Conservation (phyloP, 2,113 vertebrate genomes). For the Gobiocypris rarus region DNA sequence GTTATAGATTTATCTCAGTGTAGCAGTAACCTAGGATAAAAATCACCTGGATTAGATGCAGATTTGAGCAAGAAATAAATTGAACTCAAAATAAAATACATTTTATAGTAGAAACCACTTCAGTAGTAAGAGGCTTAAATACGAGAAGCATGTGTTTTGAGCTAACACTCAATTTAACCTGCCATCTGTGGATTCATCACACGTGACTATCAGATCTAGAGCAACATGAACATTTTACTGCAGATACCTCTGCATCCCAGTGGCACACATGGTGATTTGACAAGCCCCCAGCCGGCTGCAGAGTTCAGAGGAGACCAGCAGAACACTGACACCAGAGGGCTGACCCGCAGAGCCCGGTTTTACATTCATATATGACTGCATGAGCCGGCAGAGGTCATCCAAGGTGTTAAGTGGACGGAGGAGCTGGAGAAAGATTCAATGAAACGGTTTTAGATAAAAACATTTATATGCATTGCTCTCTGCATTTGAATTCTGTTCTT, state of each 20-base stretch:
- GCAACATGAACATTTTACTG: background rate
- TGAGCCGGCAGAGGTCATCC: constrained; percentile 94
- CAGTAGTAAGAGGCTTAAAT: background rate
- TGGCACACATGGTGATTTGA: constrained; percentile 92
- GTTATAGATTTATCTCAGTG: background rate
- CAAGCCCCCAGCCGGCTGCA: constrained; percentile 96
- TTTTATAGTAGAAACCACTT: background rate
- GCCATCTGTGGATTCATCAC: background rate
- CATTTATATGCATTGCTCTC: background rate
- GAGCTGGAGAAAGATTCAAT: constrained; percentile 74
- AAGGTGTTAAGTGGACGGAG: constrained; percentile 95
- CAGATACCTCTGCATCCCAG: constrained; percentile 90
- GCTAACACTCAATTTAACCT: background rate
- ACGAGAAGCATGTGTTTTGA: background rate
- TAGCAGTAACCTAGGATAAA: background rate
- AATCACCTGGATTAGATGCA: background rate
- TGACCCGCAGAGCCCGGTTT: constrained; percentile 74
- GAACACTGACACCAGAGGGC: constrained; percentile 81
- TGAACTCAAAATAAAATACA: background rate
- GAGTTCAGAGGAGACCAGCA: constrained; percentile 91
- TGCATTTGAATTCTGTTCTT: background rate
- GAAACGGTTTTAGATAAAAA: background rate
- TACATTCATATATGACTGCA: constrained; percentile 87
- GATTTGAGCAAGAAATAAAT: background rate
- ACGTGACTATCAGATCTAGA: background rate